Conservation (phyloP, 2,797 vertebrate genomes). For the Loris lydekkerianus region DNA sequence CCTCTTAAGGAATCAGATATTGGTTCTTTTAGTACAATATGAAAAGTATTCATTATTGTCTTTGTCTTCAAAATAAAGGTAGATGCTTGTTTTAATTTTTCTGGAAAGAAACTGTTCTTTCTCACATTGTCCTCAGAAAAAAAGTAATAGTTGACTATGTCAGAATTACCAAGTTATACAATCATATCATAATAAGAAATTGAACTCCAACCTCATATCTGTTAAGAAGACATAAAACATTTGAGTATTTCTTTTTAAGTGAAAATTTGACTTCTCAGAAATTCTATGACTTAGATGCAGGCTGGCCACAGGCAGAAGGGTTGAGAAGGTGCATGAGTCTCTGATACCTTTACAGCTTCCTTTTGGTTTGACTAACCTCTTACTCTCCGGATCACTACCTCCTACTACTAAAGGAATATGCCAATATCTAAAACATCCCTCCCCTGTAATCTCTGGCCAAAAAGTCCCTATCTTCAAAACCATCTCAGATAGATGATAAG, state of each 20-base stretch:
- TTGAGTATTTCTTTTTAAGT: neutral
- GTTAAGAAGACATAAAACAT: neutral
- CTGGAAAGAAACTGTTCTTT: slow-evolving; percentile 26
- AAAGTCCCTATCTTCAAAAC: neutral
- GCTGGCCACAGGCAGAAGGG: neutral
- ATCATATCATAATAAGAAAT: slow-evolving; percentile 26
- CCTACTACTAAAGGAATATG: neutral
- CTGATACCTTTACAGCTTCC: neutral
- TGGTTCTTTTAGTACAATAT: slow-evolving; percentile 41
- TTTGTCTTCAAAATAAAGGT: slow-evolving; percentile 57
- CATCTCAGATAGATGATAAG: neutral
- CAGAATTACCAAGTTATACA: slow-evolving; percentile 38
- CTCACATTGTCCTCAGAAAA: neutral
- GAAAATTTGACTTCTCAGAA: slow-evolving; percentile 46
- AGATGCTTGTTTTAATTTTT: slow-evolving; percentile 32
- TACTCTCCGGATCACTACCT: neutral
- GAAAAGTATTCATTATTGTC: slow-evolving; percentile 60
- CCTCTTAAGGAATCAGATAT: neutral
- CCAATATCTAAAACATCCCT: neutral
- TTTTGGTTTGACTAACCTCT: neutral
- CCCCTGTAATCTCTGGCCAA: neutral
- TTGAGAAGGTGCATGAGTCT: neutral
- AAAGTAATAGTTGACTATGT: neutral
- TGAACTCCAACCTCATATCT: neutral
- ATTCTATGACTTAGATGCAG: neutral